Conservation (phyloP, 1,140 invertebrate species). For the Notospermus geniculatus region DNA sequence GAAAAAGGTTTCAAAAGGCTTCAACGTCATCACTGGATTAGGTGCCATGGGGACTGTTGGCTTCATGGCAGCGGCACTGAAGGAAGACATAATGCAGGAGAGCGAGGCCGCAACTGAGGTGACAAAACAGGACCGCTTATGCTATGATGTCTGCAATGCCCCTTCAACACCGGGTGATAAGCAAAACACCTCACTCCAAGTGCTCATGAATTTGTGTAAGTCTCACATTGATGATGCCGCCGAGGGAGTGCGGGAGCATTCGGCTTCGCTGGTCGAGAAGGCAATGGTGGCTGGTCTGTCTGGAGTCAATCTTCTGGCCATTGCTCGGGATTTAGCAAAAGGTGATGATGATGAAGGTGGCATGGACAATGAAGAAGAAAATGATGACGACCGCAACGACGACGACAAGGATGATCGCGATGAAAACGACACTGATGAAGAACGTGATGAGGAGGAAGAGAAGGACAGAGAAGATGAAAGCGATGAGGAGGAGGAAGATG, state of each 20-base stretch:
- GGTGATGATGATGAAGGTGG: slow-evolving; percentile 16
- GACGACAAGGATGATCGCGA: slow-evolving; percentile 17
- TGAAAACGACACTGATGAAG: slow-evolving; percentile 21
- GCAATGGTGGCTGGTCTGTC: neutral
- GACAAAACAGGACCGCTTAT: too few species aligned
- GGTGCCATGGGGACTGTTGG: too few species aligned
- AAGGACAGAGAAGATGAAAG: slow-evolving; percentile 11
- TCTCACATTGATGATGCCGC: neutral
- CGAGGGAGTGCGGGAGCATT: neutral
- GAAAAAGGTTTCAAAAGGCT: too few species aligned
- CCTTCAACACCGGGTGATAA: neutral
- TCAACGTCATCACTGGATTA: too few species aligned
- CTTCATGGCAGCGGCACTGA: too few species aligned
- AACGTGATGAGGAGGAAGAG: slow-evolving; percentile 16
- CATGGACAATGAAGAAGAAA: neutral
- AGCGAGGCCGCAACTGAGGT: too few species aligned
- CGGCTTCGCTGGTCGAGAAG: slow-evolving; percentile 9
- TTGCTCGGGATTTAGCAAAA: slow-evolving; percentile 6
- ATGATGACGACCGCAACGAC: neutral
- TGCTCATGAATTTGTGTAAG: neutral
- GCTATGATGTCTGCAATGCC: too few species aligned
- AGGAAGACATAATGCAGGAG: too few species aligned
- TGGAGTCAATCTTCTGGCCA: slow-evolving; percentile 7
- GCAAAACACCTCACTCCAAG: slow-evolving; percentile 4
- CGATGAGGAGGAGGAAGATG: slow-evolving; percentile 23